Evolutionary conservation across 1,140 invertebrate genomes (phyloP).

Genomic region (Sinonovacula constricta): DNA sequence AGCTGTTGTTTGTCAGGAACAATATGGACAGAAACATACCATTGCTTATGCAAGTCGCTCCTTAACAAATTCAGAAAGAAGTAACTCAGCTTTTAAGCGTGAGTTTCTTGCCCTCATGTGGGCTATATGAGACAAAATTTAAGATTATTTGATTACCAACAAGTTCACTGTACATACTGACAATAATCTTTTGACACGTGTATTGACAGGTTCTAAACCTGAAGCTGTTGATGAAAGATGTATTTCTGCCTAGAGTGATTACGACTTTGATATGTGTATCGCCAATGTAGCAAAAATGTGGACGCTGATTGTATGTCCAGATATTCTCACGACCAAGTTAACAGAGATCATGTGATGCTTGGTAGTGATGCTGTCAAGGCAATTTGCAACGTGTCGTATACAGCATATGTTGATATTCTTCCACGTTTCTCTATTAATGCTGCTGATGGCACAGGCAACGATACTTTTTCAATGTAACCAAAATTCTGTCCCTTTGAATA

Average conservation of each 20-base stretch:
- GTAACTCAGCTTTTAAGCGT: neutral
- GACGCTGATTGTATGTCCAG: too few relatives aligned
- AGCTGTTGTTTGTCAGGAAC: slow-evolving; percentile 62
- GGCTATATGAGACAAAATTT: slow-evolving; percentile 20
- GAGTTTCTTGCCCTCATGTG: neutral
- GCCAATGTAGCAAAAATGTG: slow-evolving; percentile 1
- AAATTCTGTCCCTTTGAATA: neutral
- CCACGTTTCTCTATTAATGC: neutral
- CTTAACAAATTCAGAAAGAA: slow-evolving; percentile 14
- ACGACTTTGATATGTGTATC: slow-evolving; percentile 16
- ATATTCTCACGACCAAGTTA: neutral
- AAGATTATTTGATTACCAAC: slow-evolving; percentile 30
- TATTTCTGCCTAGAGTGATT: slow-evolving; percentile 22
- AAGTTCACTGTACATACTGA: slow-evolving; percentile 20
- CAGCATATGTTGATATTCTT: neutral
- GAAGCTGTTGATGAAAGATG: slow-evolving; percentile 26
- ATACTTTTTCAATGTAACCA: neutral
- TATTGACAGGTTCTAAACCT: slow-evolving; percentile 14
- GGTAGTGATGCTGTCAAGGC: too few relatives aligned
- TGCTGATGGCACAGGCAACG: neutral
- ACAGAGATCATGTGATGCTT: neutral
- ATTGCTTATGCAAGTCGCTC: slow-evolving; percentile 57
- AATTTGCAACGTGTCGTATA: too few relatives aligned
- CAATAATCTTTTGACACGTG: slow-evolving; percentile 32
- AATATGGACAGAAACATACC: slow-evolving; percentile 49